Evolutionary conservation across 2,888 invertebrate species (phyloP).

Genomic region (Hipparchia semele): DNA sequence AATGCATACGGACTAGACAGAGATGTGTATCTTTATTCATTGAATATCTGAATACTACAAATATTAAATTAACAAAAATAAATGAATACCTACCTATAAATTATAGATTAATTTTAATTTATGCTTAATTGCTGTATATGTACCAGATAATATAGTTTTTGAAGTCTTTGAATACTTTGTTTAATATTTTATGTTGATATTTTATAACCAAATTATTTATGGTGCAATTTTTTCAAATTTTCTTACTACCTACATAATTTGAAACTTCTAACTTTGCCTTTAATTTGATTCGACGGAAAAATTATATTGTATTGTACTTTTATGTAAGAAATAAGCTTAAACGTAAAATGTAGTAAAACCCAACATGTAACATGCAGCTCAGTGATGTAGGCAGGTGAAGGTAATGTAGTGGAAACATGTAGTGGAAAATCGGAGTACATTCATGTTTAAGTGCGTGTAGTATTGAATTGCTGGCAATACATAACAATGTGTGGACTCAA

Average conservation of each 20-base stretch:
- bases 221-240: too few relatives aligned
- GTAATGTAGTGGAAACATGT: conserved; percentile 15
- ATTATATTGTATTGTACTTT: not conserved
- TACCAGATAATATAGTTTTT: too few relatives aligned
- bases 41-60: too few relatives aligned
- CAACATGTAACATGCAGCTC: conserved; percentile 8
- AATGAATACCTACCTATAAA: too few relatives aligned
- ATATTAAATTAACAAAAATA: too few relatives aligned
- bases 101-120: too few relatives aligned
- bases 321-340: not conserved
- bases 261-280: not conserved
- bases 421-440: not conserved
- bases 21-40: too few relatives aligned
- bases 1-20: too few relatives aligned
- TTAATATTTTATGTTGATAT: not conserved
- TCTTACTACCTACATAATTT: too few relatives aligned
- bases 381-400: conserved; percentile 9
- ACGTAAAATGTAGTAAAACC: not conserved
- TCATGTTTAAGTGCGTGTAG: conserved; percentile 13
- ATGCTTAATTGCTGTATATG: too few relatives aligned
- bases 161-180: too few relatives aligned
- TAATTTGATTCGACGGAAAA: not conserved
- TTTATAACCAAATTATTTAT: too few relatives aligned
- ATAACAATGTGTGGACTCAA: not conserved
- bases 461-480: conserved; percentile 11